phyloP scores from a whole-genome alignment of 2,888 invertebrate genomes.

The Rhyacophila evoluta region DNA sequence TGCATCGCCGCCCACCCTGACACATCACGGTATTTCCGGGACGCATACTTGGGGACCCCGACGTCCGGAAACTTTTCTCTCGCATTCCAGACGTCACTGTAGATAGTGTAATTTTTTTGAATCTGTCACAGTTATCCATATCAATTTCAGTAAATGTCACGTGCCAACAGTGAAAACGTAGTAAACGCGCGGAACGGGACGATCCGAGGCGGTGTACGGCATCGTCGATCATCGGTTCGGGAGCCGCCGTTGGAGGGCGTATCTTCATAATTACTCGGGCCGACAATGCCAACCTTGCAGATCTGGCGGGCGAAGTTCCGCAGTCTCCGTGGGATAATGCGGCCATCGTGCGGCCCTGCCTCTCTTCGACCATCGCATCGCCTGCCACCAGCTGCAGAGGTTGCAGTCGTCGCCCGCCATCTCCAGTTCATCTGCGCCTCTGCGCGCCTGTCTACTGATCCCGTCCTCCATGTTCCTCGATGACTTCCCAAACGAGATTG shows the following conservation, averaged over 20 bases:
- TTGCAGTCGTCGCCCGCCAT: conserved; percentile 7
- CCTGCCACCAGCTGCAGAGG: background rate
- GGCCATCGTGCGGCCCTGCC: background rate
- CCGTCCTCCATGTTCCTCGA: conserved; percentile 28
- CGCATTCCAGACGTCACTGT: conserved; percentile 20
- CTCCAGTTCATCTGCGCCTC: background rate
- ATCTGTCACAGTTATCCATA: conserved; percentile 12
- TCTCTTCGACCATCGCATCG: background rate
- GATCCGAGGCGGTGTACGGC: background rate
- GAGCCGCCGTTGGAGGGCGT: conserved; percentile 42
- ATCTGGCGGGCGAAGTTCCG: conserved; percentile 31
- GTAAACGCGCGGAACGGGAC: background rate
- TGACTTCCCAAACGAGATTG: background rate
- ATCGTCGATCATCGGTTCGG: conserved; percentile 42
- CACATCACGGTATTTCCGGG: conserved; percentile 57
- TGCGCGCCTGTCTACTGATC: too few species aligned
- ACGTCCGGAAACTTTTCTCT: conserved; percentile 3
- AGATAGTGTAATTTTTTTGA: conserved; percentile 24
- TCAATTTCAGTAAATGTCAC: conserved; percentile 19
- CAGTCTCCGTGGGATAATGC: conserved; percentile 39
- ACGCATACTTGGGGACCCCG: conserved; percentile 45
- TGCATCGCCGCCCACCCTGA: conserved; percentile 58
- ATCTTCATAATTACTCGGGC: conserved; percentile 51
- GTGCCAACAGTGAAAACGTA: conserved; percentile 11
- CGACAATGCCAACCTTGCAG: conserved; percentile 54